Evolutionary conservation across 1,140 invertebrate species (phyloP).

Genomic region (Polyergus mexicanus): DNA sequence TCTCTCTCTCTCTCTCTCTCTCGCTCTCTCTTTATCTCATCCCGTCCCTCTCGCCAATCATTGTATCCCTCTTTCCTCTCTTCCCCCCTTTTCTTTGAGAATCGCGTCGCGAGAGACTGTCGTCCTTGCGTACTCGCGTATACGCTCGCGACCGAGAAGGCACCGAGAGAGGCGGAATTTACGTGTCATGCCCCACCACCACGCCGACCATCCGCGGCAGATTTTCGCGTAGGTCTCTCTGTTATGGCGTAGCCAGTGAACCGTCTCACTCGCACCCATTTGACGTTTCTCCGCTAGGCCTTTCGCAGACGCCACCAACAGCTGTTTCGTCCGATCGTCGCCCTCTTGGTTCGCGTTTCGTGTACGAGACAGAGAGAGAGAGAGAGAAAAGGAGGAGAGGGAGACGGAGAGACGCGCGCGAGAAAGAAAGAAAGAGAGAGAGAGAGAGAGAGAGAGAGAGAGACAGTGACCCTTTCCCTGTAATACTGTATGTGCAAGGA

Average conservation of each 20-base stretch:
- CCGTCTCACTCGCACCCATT: constrained; percentile 24
- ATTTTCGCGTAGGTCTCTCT: constrained; percentile 69
- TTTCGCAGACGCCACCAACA: constrained; percentile 80
- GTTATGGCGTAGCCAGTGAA: constrained; percentile 64
- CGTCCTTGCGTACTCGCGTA: constrained; percentile 69
- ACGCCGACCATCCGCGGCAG: constrained; percentile 52
- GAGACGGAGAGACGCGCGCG: constrained; percentile 20
- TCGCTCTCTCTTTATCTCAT: not conserved
- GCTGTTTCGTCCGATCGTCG: constrained; percentile 80
- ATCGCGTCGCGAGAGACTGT: constrained; percentile 66
- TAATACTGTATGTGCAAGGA: constrained; percentile 4
- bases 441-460: not conserved
- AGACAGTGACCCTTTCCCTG: constrained; percentile 4
- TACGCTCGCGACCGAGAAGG: constrained; percentile 55
- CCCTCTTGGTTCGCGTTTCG: constrained; percentile 65
- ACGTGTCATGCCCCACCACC: constrained; percentile 75
- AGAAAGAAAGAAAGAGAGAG: not conserved
- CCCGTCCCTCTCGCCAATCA: not conserved
- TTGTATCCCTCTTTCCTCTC: constrained; percentile 41
- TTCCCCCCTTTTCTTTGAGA: constrained; percentile 55
- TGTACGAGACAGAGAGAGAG: constrained; percentile 4
- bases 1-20: constrained; percentile 10
- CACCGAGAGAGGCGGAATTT: constrained; percentile 59
- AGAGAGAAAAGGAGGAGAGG: constrained; percentile 13
- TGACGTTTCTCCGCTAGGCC: constrained; percentile 77